Evolutionary conservation across 2,888 invertebrate genomes (phyloP).

Genomic region (Tuberolachnus salignus): DNA sequence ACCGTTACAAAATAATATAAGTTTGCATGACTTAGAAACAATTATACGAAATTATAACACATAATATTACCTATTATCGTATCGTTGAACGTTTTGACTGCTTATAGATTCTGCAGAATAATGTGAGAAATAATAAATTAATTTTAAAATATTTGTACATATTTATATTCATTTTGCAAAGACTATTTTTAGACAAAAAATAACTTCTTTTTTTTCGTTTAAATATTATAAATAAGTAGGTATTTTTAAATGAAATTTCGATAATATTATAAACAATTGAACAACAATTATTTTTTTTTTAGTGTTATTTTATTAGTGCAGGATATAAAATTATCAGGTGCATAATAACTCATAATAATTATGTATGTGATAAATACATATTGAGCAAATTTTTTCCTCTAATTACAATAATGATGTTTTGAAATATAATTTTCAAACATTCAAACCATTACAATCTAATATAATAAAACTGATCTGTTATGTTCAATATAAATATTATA

Average conservation of each 20-base stretch:
- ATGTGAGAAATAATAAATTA: not conserved
- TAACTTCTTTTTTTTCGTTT: too few species aligned
- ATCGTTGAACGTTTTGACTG: too few species aligned
- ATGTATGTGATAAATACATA: not conserved
- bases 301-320: not conserved
- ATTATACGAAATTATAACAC: too few species aligned
- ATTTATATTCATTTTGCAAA: not conserved
- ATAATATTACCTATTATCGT: not conserved
- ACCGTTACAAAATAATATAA: too few species aligned
- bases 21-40: too few species aligned
- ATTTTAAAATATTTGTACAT: not conserved
- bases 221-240: too few species aligned
- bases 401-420: conserved; percentile 6
- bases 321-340: not conserved
- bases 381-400: conserved; percentile 41
- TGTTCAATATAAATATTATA: not conserved
- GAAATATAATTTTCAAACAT: not conserved
- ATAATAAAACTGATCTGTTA: not conserved
- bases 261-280: not conserved
- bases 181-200: too few species aligned
- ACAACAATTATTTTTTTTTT: not conserved
- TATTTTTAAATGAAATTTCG: not conserved
- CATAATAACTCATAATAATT: not conserved
- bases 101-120: too few species aligned
- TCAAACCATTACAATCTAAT: too few species aligned